A percentile compares a stretch with the other conserved stretches of the same genome.
Evolutionary conservation across 2,113 vertebrate genomes (phyloP).

Genomic region (Arvicanthis niloticus): DNA sequence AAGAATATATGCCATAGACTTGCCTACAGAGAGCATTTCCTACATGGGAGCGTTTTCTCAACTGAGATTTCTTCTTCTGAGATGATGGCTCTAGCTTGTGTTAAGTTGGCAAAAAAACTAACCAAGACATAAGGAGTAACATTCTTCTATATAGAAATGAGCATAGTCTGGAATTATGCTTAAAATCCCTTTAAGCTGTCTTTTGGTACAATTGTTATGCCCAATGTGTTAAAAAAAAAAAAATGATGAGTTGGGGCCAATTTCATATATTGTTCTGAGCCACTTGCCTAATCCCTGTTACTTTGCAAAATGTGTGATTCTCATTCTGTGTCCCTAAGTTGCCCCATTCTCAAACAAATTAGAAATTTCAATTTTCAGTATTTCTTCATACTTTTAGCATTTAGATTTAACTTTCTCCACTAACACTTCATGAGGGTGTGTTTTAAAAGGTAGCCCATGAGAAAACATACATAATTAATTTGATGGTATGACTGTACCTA

Average conservation of each 20-base stretch:
- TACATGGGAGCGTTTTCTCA: not conserved
- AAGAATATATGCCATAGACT: not conserved
- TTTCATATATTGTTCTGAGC: not conserved
- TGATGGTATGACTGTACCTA: not conserved
- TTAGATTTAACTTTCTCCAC: not conserved
- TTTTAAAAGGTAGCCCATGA: not conserved
- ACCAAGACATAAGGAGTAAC: not conserved
- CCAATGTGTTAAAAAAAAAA: not conserved
- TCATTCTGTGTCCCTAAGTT: not conserved
- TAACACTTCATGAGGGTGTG: not conserved
- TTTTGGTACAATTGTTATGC: not conserved
- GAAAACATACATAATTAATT: not conserved
- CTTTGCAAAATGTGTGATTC: not conserved
- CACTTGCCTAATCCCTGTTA: not conserved
- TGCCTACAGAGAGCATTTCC: not conserved
- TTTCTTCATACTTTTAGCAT: not conserved
- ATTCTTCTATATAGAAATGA: not conserved
- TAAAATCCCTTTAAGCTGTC: not conserved
- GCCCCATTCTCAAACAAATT: not conserved
- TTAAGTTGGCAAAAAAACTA: not conserved
- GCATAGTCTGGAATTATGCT: not conserved
- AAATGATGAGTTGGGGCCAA: not conserved
- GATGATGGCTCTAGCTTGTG: no score
- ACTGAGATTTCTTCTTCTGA: not conserved
- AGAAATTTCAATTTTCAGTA: not conserved